These are phyloP conservation scores for Trichechus manatus DNA, from an alignment of 2,113 vertebrate genomes.

Conservation along the genomic window DNA sequence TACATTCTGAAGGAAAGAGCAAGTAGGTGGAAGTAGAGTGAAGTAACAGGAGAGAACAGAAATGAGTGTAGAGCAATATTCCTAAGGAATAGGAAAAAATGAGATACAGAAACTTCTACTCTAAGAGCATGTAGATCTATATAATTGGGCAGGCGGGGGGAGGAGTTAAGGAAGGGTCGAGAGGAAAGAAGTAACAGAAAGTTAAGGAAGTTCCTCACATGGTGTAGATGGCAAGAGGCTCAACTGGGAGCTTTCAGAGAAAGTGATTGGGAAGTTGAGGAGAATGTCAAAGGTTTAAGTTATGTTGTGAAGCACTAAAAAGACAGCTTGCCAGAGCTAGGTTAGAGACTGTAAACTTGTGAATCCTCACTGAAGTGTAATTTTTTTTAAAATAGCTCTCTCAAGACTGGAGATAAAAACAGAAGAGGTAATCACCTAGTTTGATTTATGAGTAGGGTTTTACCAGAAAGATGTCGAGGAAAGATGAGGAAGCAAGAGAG, in stretches of 20 bases:
- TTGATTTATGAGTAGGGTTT: background rate
- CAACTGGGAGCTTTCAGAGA: background rate
- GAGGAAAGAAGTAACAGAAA: background rate
- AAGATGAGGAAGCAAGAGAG: background rate
- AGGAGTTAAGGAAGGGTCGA: background rate
- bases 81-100: background rate
- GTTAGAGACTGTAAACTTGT: background rate
- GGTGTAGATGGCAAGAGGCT: background rate
- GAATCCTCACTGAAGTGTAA: background rate
- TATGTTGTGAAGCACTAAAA: background rate
- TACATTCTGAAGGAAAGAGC: background rate
- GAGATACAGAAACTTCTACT: background rate
- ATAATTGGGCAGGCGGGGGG: background rate
- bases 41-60: background rate
- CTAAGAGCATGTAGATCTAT: background rate
- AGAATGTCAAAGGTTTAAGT: background rate
- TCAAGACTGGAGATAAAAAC: background rate
- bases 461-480: background rate
- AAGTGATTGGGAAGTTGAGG: background rate
- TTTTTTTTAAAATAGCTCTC: background rate
- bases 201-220: background rate
- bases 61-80: background rate
- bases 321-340: background rate
- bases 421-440: background rate
- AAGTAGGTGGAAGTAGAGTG: background rate